Base-by-base conservation (phyloP, 2,113 vertebrate species). In the Chionomys nivalis region DNA sequence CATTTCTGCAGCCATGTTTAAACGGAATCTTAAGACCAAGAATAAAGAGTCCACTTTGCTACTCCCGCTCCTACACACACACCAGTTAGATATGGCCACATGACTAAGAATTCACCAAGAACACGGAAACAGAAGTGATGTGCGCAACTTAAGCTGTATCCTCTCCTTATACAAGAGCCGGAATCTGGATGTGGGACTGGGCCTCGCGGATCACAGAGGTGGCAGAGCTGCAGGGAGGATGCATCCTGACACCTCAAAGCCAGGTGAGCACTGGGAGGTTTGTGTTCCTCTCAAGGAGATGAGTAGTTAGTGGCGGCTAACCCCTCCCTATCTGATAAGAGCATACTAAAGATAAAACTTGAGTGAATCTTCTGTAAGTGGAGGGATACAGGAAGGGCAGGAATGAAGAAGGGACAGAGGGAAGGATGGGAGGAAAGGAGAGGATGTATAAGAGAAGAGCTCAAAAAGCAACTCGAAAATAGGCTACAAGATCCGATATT, bases 301-400 rank as follows among this genome's bases (percentile, higher is more conserved):
- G 63, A 47, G 13, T 16, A n/a, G 52, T 24, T 42, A 28, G 16
- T 19, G 1, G 3, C 0, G 0, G 33, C 19, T 11, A 91, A 63
- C 14, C 39, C 55, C 5, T 2, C 23, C 52, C 63, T 21, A 7
- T 28, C 63, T 33, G n/a, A 44, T 0, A 76, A 21, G 58, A 58
- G 75, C 24, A 2, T 52, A 6, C 11, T 33, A 19, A 55, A 83
- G 68, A 55, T 42, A 31, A 89, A 55, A 58, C 21, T 58, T 58
- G 52, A 82, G 19, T n/a, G 33, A 23, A 17, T 81, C 78, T 81
- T 36, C 78, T 58, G 49, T 12, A 33, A 81, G 36, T 39, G 21
- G 36, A 81, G 36, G 21, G 52, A 24, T 24, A 13, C 36, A 82
- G 52, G 21, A 82, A 26, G 49, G 10, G 7, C 12, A 26, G 44